These are phyloP conservation scores for Regulus satrapa DNA, from an alignment of 2,113 vertebrate species.

Conservation along the genomic window DNA sequence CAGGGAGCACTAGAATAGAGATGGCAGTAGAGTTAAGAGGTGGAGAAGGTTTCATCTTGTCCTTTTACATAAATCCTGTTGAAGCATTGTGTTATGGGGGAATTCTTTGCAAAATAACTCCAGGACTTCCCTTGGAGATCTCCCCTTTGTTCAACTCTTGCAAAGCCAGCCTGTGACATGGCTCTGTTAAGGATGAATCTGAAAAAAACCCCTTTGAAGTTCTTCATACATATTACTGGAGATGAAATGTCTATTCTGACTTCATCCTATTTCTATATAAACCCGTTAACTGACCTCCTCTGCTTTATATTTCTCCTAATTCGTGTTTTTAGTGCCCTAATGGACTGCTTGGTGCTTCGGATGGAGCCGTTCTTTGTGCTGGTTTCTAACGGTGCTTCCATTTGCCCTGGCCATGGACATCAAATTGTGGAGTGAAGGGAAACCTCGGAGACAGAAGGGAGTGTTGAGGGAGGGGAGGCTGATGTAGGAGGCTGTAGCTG, in stretches of 20 bases:
- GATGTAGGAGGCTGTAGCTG: background rate
- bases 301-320: background rate
- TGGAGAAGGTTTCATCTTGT: background rate
- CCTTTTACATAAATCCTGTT: background rate
- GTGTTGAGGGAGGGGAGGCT: background rate
- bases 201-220: background rate
- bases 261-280: background rate
- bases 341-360: background rate
- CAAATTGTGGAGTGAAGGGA: background rate
- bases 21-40: background rate
- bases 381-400: accelerated
- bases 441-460: accelerated
- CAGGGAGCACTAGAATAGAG: background rate
- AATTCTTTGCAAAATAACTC: background rate
- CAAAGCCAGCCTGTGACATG: background rate
- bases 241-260: background rate
- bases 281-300: background rate
- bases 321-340: background rate
- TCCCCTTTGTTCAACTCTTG: background rate
- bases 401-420: background rate
- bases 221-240: background rate
- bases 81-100: background rate
- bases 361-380: background rate
- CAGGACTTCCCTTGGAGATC: background rate
- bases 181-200: background rate